Percentiles rank a stretch among this genome's conserved stretches.
Conservation (phyloP, 2,888 invertebrate species). For the Ophion obscuratus region DNA sequence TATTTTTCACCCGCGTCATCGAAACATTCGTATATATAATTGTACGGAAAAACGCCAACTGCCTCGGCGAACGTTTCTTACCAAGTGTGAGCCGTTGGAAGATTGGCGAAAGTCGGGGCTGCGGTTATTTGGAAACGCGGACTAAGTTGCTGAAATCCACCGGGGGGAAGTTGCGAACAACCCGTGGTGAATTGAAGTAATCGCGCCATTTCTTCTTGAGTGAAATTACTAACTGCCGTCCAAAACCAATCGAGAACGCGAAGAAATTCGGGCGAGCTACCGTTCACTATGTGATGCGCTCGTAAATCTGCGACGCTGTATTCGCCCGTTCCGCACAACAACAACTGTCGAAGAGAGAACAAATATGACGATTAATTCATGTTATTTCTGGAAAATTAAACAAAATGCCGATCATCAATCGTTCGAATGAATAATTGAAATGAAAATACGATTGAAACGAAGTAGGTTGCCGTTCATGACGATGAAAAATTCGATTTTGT, state of each 20-base stretch:
- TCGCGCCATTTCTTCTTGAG: conserved; percentile 96
- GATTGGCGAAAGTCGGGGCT: conserved; percentile 94
- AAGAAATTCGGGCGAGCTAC: conserved; percentile 92
- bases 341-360: conserved; percentile 86
- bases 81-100: conserved; percentile 98
- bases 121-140: conserved; percentile 97
- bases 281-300: conserved; percentile 94
- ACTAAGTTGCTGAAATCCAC: conserved; percentile 95
- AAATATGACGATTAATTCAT: neutral
- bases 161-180: conserved; percentile 95
- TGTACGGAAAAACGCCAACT: too few relatives aligned
- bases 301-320: conserved; percentile 96
- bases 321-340: conserved; percentile 97
- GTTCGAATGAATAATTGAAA: neutral
- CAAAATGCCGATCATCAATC: neutral
- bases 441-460: neutral
- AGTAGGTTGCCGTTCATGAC: neutral
- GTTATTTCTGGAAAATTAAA: neutral
- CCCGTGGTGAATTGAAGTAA: conserved; percentile 97
- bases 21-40: too few relatives aligned
- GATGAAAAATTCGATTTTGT: too few relatives aligned
- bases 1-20: neutral
- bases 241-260: conserved; percentile 95
- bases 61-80: conserved; percentile 79
- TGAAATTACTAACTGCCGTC: conserved; percentile 95